These are phyloP conservation scores for Oryzias celebensis DNA, from an alignment of 2,113 vertebrate genomes.

Conservation along the genomic window DNA sequence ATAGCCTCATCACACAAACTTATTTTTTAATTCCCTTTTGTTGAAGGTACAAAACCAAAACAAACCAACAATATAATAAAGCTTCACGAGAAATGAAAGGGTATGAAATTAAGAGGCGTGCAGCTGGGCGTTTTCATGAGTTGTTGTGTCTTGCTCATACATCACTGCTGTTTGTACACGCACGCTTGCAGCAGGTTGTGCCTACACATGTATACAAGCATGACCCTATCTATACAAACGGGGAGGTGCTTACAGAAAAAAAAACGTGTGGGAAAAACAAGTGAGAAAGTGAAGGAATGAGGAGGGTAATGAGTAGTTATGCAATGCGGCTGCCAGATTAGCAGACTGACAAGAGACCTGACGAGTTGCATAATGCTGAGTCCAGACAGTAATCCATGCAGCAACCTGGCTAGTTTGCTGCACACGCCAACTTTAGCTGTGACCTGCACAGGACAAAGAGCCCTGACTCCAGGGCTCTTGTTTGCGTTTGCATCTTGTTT, in stretches of 20 bases:
- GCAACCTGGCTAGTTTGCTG: constrained; percentile 27
- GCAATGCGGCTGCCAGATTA: constrained; percentile 61
- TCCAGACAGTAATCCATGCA: constrained; percentile 63
- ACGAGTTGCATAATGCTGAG: constrained; percentile 58
- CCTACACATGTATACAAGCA: not conserved
- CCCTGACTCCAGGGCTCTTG: constrained; percentile 1
- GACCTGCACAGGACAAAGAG: constrained; percentile 14
- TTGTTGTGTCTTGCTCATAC: too few relatives aligned
- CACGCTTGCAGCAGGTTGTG: too few relatives aligned
- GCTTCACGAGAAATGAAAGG: too few relatives aligned
- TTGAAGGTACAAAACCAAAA: too few relatives aligned
- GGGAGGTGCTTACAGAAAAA: not conserved
- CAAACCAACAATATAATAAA: too few relatives aligned
- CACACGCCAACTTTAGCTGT: constrained; percentile 7
- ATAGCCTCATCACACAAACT: too few relatives aligned
- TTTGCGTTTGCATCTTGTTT: too few relatives aligned
- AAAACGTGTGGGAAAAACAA: not conserved
- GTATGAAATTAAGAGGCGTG: too few relatives aligned
- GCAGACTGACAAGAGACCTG: constrained; percentile 34
- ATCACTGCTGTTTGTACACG: too few relatives aligned
- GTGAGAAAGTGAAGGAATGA: constrained; percentile 30
- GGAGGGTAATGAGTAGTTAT: constrained; percentile 56
- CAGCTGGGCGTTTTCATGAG: too few relatives aligned
- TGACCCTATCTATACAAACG: not conserved
- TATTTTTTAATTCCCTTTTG: too few relatives aligned